phyloP scores from a whole-genome alignment of 2,888 invertebrate species.

The Lutraria lutraria region DNA sequence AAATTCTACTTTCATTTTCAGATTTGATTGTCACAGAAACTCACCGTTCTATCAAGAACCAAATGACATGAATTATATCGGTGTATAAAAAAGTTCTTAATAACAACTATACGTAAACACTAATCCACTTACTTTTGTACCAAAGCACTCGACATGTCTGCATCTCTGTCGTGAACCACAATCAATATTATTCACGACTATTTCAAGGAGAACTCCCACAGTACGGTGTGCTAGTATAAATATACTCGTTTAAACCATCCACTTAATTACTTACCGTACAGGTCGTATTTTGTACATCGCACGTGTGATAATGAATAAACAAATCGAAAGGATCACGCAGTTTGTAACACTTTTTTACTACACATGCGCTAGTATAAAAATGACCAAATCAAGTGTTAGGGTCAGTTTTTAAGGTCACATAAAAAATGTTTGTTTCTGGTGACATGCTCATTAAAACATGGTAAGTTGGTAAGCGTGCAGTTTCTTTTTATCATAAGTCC shows the following conservation, averaged over 20 bases:
- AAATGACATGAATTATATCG: neutral
- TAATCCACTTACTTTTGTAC: constrained; percentile 23
- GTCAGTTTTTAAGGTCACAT: too few species aligned
- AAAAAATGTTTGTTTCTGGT: too few species aligned
- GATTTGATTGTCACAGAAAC: neutral
- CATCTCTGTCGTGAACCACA: constrained; percentile 19
- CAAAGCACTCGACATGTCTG: constrained; percentile 33
- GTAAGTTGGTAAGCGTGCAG: too few species aligned
- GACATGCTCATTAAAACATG: too few species aligned
- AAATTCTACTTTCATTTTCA: constrained; percentile 18
- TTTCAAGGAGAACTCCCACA: neutral
- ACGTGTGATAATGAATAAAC: too few species aligned
- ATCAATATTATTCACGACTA: neutral
- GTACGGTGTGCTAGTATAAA: neutral
- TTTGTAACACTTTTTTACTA: too few species aligned
- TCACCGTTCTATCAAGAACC: neutral
- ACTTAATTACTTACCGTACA: too few species aligned
- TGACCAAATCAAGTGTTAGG: too few species aligned
- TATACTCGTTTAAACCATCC: constrained; percentile 2
- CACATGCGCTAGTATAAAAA: too few species aligned
- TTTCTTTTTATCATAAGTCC: too few species aligned
- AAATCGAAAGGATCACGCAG: too few species aligned
- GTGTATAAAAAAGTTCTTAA: neutral
- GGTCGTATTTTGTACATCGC: too few species aligned
- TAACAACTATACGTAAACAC: neutral